These are phyloP conservation scores for Acropora yongei DNA, from an alignment of 64 coral and sea anemone species.

Conservation along the genomic window DNA sequence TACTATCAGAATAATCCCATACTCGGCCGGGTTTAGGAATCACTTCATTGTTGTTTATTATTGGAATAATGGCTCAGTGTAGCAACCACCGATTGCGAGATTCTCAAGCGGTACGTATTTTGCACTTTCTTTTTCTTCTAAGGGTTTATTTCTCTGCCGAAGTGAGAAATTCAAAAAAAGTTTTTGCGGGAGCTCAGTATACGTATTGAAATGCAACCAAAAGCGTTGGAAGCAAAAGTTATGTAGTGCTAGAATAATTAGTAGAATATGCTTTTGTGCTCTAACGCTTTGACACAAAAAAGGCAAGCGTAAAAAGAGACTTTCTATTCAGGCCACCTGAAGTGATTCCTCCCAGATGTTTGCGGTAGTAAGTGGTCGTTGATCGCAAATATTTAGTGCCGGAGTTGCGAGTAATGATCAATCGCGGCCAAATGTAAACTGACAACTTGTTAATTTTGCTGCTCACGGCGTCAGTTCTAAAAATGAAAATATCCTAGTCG, in stretches of 20 bases:
- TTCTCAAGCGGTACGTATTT: conserved; percentile 40
- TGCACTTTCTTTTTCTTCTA: neutral
- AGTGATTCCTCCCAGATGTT: neutral
- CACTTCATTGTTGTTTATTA: neutral
- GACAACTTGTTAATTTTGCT: too few relatives aligned
- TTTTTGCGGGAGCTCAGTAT: neutral
- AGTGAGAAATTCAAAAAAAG: neutral
- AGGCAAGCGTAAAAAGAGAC: neutral
- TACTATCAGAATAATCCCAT: neutral
- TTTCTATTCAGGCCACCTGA: neutral
- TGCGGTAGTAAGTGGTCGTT: neutral
- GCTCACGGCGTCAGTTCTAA: too few relatives aligned
- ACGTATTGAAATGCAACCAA: too few relatives aligned
- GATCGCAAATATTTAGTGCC: neutral
- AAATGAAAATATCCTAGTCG: too few relatives aligned
- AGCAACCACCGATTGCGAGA: conserved; percentile 36
- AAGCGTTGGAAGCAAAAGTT: too few relatives aligned
- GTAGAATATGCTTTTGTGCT: too few relatives aligned
- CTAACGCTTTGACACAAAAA: neutral
- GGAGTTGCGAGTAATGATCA: neutral
- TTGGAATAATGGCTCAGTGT: conserved; percentile 35
- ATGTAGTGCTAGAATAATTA: too few relatives aligned
- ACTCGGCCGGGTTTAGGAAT: neutral
- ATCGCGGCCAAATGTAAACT: too few relatives aligned
- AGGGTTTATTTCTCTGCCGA: neutral